Evolutionary conservation across 2,888 invertebrate genomes (phyloP).

Genomic region (Phragmatobia fuliginosa): DNA sequence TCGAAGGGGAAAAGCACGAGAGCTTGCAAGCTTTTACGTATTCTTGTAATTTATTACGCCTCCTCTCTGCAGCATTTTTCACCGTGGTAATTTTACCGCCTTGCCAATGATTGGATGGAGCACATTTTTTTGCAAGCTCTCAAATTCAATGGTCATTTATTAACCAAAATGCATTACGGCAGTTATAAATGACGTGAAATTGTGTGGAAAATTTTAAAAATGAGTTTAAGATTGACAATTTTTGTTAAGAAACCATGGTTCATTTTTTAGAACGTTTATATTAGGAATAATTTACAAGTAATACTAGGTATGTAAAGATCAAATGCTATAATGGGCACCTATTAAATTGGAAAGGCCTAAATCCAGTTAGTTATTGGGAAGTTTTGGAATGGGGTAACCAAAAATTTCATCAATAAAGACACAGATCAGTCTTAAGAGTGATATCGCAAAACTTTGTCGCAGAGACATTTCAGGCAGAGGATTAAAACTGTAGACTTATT

Average conservation of each 20-base stretch:
- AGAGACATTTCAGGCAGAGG: not conserved
- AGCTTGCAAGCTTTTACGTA: slow-evolving; percentile 65
- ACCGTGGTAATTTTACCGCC: slow-evolving; percentile 63
- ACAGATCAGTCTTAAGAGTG: not conserved
- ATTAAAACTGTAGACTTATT: not conserved
- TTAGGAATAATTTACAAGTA: not conserved
- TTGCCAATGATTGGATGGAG: slow-evolving; percentile 65
- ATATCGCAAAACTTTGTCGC: not conserved
- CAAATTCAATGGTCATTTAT: slow-evolving; percentile 61
- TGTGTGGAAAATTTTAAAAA: slow-evolving; percentile 23
- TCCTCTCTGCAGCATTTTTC: slow-evolving; percentile 62
- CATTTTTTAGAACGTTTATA: not conserved
- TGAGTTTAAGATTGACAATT: not conserved
- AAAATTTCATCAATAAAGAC: not conserved
- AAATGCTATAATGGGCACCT: not conserved
- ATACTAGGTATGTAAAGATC: not conserved
- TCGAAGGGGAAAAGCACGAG: slow-evolving; percentile 49
- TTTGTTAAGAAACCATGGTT: not conserved
- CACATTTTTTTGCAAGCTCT: slow-evolving; percentile 56
- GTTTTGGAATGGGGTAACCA: no score
- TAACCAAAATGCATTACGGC: slow-evolving; percentile 45
- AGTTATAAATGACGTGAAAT: slow-evolving; percentile 38
- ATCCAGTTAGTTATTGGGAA: not conserved
- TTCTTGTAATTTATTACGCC: slow-evolving; percentile 73
- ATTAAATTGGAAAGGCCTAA: no score